Conservation (phyloP, 2,797 vertebrate species). For the Yasuhikotakia modesta region DNA sequence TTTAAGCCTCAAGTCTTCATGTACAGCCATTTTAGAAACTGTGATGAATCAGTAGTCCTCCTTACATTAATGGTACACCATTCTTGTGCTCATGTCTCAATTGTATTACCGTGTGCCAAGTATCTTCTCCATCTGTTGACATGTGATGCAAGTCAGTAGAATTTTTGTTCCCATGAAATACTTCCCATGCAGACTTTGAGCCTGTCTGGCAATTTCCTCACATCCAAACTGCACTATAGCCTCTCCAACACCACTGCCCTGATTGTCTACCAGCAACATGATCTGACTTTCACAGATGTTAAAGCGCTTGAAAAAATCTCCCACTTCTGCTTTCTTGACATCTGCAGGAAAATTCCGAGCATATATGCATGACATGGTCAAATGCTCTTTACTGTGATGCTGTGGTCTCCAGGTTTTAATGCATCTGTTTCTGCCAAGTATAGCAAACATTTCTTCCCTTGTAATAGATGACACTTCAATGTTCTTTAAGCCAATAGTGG, state of each 20-base stretch:
- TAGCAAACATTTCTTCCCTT: constrained; percentile 76
- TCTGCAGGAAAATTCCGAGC: constrained; percentile 84
- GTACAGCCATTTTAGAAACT: not conserved
- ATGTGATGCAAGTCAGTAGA: constrained; percentile 81
- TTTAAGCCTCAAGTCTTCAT: not conserved
- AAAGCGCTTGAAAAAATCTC: constrained; percentile 77
- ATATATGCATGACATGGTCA: constrained; percentile 60
- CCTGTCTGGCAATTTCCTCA: constrained; percentile 76
- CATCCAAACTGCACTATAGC: constrained; percentile 83
- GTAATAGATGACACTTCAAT: constrained; percentile 83
- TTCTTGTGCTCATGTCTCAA: not conserved
- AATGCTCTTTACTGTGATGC: not conserved
- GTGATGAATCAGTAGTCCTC: not conserved
- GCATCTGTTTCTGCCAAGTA: constrained; percentile 57
- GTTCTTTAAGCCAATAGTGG: constrained; percentile 71
- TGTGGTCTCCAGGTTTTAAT: not conserved
- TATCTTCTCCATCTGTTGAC: constrained; percentile 79
- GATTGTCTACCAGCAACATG: constrained; percentile 76
- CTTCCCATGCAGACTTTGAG: constrained; percentile 76
- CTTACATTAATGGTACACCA: not conserved
- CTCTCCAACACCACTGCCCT: constrained; percentile 83
- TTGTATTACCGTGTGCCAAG: constrained; percentile 47
- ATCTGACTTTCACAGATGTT: constrained; percentile 76
- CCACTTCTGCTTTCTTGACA: constrained; percentile 80
- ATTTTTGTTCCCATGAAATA: constrained; percentile 80